Evolutionary conservation across 2,888 invertebrate species (phyloP), one percentile per base, ranked within the genome.

Genomic region (Caradrina kadenii): DNA sequence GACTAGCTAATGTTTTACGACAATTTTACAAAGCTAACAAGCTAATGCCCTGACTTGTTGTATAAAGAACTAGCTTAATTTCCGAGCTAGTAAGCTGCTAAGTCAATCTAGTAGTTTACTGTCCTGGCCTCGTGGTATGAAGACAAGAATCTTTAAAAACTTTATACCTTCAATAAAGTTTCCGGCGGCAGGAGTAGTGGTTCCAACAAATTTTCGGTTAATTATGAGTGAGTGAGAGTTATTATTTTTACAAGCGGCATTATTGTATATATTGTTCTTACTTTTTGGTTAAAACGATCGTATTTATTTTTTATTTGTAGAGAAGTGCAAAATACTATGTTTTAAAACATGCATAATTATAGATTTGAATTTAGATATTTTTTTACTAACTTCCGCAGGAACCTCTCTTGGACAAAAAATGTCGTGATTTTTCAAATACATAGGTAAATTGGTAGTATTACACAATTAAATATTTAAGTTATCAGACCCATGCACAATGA

Each of bases 301-400:
- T 8, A 66, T 50, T 15, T 7, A 42, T 21, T 6, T 11, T 22
- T 35, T 13, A 2, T 3, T 49, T 31, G 26, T 26, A 11, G 22
- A 22, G 11, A 42, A 68, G 5, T 54, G 15, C 39, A 48, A 76
- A 11, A 31, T 48, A 73, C 17, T 49, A 48, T n/a, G n/a, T 26
- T 73, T 19, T 53, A 31, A 55, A 31, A 45, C 35, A 50, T 49
- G 19, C 69, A 76, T 68, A 53, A 42, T 55, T 17, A 48, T 26
- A 54, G n/a, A 48, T n/a, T 67, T 70, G 15, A 39, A 48, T n/a
- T 53, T 26, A 53, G 35, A 17, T 4, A 22, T 52, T 19, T 52
- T 65, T 22, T 35, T n/a, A 22, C 17, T 19, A 39, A 13, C 45
- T 21, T 54, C 21, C 26, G 68, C 31, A 26, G n/a, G 45, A 53